These are phyloP conservation scores for human DNA, from an alignment of 2,113 vertebrate genomes.

Conservation along the genomic window DNA sequence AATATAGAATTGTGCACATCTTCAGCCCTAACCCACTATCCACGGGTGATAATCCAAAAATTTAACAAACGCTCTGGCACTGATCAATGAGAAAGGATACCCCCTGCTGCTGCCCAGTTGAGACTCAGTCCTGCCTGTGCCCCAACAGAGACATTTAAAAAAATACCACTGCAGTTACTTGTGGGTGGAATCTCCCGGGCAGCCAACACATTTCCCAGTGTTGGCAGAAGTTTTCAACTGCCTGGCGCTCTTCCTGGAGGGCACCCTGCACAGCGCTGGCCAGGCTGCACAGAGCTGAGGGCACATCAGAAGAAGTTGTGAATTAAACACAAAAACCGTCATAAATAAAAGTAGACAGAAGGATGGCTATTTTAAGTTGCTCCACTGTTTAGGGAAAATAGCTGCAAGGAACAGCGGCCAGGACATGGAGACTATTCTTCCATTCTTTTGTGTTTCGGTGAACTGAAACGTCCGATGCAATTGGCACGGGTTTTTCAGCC, in stretches of 20 bases:
- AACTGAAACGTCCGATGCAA: neutral
- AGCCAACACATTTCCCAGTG: slow-evolving; percentile 42
- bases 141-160: neutral
- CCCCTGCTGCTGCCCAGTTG: neutral
- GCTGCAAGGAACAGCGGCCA: neutral
- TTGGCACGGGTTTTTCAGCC: neutral
- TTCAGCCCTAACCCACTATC: neutral
- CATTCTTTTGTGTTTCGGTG: neutral
- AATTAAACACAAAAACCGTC: slow-evolving; percentile 43
- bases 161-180: slow-evolving; percentile 9
- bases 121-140: neutral
- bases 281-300: neutral
- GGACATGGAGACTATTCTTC: neutral
- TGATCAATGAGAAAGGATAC: neutral
- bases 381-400: slow-evolving; percentile 22
- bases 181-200: neutral
- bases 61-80: neutral
- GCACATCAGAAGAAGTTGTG: neutral
- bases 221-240: neutral
- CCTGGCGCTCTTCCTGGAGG: neutral
- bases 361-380: slow-evolving; percentile 16
- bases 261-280: neutral
- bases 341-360: neutral
- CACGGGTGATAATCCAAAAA: neutral
- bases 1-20: neutral